Evolutionary conservation across 2,888 invertebrate species (phyloP).

Genomic region (Nemapogon koenigi): DNA sequence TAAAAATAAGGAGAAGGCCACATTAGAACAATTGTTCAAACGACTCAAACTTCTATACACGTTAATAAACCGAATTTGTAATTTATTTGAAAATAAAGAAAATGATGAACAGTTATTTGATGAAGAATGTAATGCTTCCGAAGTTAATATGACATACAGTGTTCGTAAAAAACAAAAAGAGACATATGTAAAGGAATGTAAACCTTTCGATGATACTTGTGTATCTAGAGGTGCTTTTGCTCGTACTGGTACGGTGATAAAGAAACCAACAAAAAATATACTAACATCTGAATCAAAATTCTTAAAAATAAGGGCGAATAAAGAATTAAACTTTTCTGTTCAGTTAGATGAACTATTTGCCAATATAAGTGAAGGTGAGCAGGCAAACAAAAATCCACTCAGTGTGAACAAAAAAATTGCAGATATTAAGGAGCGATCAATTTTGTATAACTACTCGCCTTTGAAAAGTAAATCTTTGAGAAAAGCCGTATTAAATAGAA

Average conservation of each 20-base stretch:
- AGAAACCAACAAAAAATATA: slow-evolving; percentile 33
- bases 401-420: too few relatives aligned
- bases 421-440: slow-evolving; percentile 26
- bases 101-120: slow-evolving; percentile 35
- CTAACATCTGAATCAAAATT: slow-evolving; percentile 36
- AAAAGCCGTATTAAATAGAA: slow-evolving; percentile 35
- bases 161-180: too few relatives aligned
- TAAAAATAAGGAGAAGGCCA: slow-evolving; percentile 22
- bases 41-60: slow-evolving; percentile 46
- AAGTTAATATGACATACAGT: too few relatives aligned
- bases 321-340: slow-evolving; percentile 43
- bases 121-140: too few relatives aligned
- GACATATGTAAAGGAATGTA: too few relatives aligned
- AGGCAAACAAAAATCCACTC: too few relatives aligned
- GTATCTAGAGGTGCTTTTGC: slow-evolving; percentile 41
- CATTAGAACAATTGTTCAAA: slow-evolving; percentile 35
- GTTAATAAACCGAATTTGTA: slow-evolving; percentile 36
- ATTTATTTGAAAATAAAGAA: slow-evolving; percentile 37
- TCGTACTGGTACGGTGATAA: slow-evolving; percentile 29
- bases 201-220: too few relatives aligned
- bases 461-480: slow-evolving; percentile 35
- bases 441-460: slow-evolving; percentile 39
- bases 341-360: slow-evolving; percentile 42
- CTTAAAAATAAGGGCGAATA: slow-evolving; percentile 28
- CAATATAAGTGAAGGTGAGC: slow-evolving; percentile 16